A percentile compares a stretch with the other conserved stretches of the same genome.
Conservation (phyloP, 2,113 vertebrate species). For the Rutilus rutilus region DNA sequence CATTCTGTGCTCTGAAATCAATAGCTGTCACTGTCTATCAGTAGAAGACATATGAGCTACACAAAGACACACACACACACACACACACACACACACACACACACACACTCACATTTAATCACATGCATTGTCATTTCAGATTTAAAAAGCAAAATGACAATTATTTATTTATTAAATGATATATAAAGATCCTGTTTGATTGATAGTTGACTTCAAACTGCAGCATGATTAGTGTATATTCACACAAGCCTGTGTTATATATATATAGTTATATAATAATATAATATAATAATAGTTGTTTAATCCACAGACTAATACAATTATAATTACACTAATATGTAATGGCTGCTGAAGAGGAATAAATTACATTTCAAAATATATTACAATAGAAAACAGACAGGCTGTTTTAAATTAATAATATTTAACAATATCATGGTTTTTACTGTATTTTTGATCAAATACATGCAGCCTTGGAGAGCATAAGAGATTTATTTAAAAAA, state of each 20-base stretch:
- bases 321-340: not conserved
- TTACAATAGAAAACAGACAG: too few relatives aligned
- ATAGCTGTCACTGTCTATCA: constrained; percentile 23
- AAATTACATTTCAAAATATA: too few relatives aligned
- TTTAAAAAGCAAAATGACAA: not conserved
- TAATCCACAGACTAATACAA: not conserved
- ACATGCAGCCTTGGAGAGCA: not conserved
- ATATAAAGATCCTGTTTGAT: too few relatives aligned
- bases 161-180: not conserved
- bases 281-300: not conserved
- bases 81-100: not conserved
- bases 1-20: constrained; percentile 14
- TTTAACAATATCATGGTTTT: not conserved
- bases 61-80: not conserved
- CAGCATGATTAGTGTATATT: not conserved
- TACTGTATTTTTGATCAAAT: not conserved
- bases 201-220: not conserved
- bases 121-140: not conserved
- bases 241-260: too few relatives aligned
- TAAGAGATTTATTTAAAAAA: not conserved
- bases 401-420: too few relatives aligned
- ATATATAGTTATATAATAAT: not conserved
- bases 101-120: not conserved
- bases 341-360: not conserved
- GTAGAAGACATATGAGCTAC: not conserved